Percentiles rank a stretch among this genome's conserved stretches.
phyloP scores from a whole-genome alignment of 2,797 vertebrate genomes.

The Echeneis naucrates region DNA sequence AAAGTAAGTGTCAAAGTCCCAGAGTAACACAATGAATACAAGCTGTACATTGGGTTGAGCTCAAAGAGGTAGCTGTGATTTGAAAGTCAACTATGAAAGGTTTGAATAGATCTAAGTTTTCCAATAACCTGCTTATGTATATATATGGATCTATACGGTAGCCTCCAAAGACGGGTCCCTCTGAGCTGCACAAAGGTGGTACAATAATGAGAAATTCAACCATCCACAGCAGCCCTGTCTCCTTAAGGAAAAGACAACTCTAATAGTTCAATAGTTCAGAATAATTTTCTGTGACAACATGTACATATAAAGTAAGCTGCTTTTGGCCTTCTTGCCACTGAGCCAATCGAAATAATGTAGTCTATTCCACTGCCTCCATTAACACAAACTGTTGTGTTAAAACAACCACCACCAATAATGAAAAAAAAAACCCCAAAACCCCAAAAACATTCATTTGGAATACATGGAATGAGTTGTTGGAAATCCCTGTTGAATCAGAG shows the following conservation, averaged over 20 bases:
- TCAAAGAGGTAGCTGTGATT: neutral
- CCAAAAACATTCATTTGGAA: slow-evolving; percentile 64
- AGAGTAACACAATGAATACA: neutral
- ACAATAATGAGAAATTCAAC: slow-evolving; percentile 52
- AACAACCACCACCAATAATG: too few relatives aligned
- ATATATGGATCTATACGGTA: slow-evolving; percentile 47
- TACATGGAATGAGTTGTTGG: slow-evolving; percentile 68
- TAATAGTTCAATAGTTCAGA: neutral
- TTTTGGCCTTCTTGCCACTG: slow-evolving; percentile 24
- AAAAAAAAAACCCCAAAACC: too few relatives aligned
- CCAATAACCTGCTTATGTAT: slow-evolving; percentile 3
- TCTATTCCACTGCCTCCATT: slow-evolving; percentile 49
- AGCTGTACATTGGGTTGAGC: neutral
- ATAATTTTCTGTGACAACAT: slow-evolving; percentile 17
- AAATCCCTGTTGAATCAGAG: slow-evolving; percentile 60
- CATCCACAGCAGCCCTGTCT: slow-evolving; percentile 24
- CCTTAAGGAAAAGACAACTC: slow-evolving; percentile 4
- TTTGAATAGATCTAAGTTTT: slow-evolving; percentile 11
- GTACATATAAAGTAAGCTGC: slow-evolving; percentile 8
- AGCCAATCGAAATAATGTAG: slow-evolving; percentile 26
- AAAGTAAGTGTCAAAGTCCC: neutral
- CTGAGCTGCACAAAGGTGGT: slow-evolving; percentile 35
- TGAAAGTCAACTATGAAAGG: neutral
- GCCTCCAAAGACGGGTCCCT: slow-evolving; percentile 42
- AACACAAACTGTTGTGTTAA: slow-evolving; percentile 70